Conservation (phyloP, 2,113 vertebrate species). For the Madoqua kirkii region DNA sequence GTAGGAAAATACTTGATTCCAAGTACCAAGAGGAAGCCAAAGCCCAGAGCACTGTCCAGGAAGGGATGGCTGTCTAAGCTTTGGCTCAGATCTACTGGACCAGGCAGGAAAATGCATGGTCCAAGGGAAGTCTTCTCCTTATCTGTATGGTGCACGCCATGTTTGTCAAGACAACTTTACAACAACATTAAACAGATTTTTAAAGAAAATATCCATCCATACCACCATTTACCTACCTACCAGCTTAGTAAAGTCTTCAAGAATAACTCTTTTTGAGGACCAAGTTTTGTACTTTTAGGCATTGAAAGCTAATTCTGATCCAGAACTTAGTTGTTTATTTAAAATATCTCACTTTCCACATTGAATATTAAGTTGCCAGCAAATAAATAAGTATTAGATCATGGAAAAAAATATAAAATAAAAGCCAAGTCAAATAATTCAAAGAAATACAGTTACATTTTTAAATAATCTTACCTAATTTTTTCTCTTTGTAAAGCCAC, state of each 20-base stretch:
- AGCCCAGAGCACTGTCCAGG: not conserved
- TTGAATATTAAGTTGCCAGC: not conserved
- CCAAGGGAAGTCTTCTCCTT: not conserved
- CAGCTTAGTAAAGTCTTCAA: not conserved
- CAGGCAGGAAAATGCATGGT: not conserved
- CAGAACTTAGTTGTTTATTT: not conserved
- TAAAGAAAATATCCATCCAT: not conserved
- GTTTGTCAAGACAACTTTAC: not conserved
- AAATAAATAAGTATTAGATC: not conserved
- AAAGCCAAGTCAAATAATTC: not conserved
- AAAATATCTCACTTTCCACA: not conserved
- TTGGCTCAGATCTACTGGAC: not conserved
- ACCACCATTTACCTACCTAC: not conserved
- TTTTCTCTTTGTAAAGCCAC: not conserved
- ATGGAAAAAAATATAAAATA: not conserved
- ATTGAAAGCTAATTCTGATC: not conserved
- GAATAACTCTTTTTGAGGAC: not conserved
- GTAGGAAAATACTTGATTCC: not conserved
- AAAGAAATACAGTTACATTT: not conserved
- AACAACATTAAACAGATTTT: not conserved
- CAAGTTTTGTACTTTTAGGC: not conserved
- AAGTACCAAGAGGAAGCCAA: not conserved
- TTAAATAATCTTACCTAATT: not conserved
- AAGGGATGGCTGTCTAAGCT: not conserved
- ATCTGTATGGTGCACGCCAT: not conserved